A percentile compares a stretch with the other conserved stretches of the same genome.
Conservation (phyloP, 2,797 vertebrate species). For the Adrianichthys oophorus region DNA sequence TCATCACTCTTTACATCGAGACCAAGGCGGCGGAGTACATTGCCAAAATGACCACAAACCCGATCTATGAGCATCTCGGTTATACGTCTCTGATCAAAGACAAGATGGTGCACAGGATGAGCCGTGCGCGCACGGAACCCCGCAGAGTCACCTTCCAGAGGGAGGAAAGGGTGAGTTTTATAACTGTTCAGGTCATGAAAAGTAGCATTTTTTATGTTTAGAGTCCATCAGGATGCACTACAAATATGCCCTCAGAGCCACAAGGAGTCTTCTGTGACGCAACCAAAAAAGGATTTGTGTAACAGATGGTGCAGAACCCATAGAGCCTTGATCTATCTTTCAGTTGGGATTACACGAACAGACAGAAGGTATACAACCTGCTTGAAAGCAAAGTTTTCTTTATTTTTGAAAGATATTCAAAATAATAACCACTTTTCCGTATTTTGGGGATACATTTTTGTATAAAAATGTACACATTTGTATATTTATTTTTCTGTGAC, state of each 20-base stretch:
- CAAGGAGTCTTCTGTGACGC: not conserved
- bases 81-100: slow-evolving; percentile 94
- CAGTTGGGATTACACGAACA: not conserved
- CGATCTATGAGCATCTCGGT: slow-evolving; percentile 96
- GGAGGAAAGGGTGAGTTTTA: slow-evolving; percentile 86
- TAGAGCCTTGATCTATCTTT: slow-evolving; percentile 5
- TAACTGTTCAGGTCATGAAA: not conserved
- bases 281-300: not conserved
- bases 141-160: slow-evolving; percentile 87
- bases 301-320: slow-evolving; percentile 1
- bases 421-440: not conserved
- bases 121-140: slow-evolving; percentile 82
- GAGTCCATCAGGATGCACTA: not conserved
- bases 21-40: slow-evolving; percentile 98
- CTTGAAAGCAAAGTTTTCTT: too few relatives aligned
- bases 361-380: not conserved
- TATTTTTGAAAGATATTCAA: too few relatives aligned
- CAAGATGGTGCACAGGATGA: slow-evolving; percentile 88
- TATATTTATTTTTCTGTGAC: too few relatives aligned
- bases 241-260: not conserved
- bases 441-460: not conserved
- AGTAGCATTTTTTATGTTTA: not conserved
- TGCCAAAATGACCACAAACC: slow-evolving; percentile 98
- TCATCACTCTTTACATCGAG: slow-evolving; percentile 98
- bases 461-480: too few relatives aligned